Evolutionary conservation across 2,113 vertebrate species (phyloP), one percentile per base, ranked within the genome.

Genomic region (Hydropotes inermis): DNA sequence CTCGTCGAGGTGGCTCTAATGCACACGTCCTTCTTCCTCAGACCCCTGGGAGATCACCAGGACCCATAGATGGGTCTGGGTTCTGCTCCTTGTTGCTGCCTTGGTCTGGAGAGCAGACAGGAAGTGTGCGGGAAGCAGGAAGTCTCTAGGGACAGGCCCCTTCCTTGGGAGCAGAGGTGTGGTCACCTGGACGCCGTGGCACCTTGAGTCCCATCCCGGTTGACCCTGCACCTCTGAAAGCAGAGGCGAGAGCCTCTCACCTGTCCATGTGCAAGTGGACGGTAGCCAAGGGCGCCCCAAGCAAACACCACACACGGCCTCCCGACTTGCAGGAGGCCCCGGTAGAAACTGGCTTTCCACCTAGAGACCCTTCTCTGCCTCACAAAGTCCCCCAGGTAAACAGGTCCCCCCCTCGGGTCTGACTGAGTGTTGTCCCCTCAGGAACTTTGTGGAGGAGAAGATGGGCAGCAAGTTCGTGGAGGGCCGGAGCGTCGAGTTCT

Each of bases 391-490:
- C 14, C 39, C 58, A 36, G 25, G 55, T 10, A 57, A 27, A 25
- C 1, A 19, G 76, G 7, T 83, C 64, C 25, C 0, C 6, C 74
- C 10, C 52, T 57, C 0, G 16, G 23, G 27, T 7, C 85, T 70
- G 87, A 96, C 70, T 0, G 0, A 0, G 8, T 0, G 0, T 0
- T 0, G 55, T n/a, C 61, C 90, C 97, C 93, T 2, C 43, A 99
- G 99, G 97, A 98, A 99, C 55, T 99, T 99, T 28, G 99, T 99
- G 97, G 99, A 99, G 83, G 98, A 99, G 96, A 99, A 99, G 89
- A 99, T 99, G 99, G 99, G 99, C 14, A 99, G 98, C 89, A 99
- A 99, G 97, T 99, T 97, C 4, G 98, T 99, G 43, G 98, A 99
- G 97, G 98, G 98, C 55, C 98, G 98, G 25, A 99, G 98, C 8